Percentiles rank a stretch among this genome's conserved stretches.
These are phyloP conservation scores for mouse (Mus musculus) DNA, from an alignment of 2,113 vertebrate genomes.

Conservation along the genomic window GRCm39 chr16:39146501-39147000, in stretches of 20 bases:
- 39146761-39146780: background rate
- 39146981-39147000: slow-evolving; percentile 34
- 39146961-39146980: background rate
- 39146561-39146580: too few species aligned
- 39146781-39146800: background rate
- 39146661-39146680: background rate
- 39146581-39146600: too few species aligned
- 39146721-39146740: accelerated
- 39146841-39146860: slow-evolving; percentile 81
- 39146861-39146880: slow-evolving; percentile 85
- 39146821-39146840: slow-evolving; percentile 77
- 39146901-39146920: slow-evolving; percentile 83
- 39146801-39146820: slow-evolving; percentile 76
- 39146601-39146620: too few species aligned
- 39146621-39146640: too few species aligned
- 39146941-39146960: slow-evolving; percentile 62
- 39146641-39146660: background rate
- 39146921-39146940: slow-evolving; percentile 82
- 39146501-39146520: too few species aligned
- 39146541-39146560: too few species aligned
- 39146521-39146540: too few species aligned
- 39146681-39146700: background rate
- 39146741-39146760: background rate
- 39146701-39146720: background rate
- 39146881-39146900: slow-evolving; percentile 82